These are phyloP conservation scores for Andrena marginata DNA, from an alignment of 2,888 invertebrate species.

Conservation along the genomic window DNA sequence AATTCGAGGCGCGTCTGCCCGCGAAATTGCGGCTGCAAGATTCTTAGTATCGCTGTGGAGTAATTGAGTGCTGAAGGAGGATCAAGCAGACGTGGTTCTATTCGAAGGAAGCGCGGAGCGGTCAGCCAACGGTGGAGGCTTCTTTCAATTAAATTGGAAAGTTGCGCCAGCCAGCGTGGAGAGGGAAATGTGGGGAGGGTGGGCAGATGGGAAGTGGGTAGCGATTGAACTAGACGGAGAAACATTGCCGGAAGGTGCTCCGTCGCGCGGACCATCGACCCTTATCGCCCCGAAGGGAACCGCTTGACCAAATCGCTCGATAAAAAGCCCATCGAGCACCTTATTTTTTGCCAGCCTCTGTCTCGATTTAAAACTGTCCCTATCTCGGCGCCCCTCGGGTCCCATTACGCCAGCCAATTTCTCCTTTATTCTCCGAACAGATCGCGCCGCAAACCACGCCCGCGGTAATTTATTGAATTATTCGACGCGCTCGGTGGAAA, in stretches of 20 bases:
- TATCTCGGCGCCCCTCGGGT: constrained; percentile 62
- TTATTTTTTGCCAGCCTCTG: constrained; percentile 69
- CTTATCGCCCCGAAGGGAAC: constrained; percentile 81
- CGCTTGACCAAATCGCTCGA: constrained; percentile 82
- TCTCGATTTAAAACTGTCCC: constrained; percentile 77
- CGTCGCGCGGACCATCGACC: constrained; percentile 71
- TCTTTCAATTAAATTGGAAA: constrained; percentile 81
- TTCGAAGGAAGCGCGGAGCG: constrained; percentile 16
- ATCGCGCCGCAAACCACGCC: constrained; percentile 32
- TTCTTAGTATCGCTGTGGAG: constrained; percentile 6
- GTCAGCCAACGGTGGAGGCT: constrained; percentile 36
- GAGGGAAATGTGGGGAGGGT: constrained; percentile 25
- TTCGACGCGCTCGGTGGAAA: constrained; percentile 8
- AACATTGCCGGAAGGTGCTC: constrained; percentile 21
- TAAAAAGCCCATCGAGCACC: constrained; percentile 79
- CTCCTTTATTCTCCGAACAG: constrained; percentile 50
- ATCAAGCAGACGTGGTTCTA: constrained; percentile 9
- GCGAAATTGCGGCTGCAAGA: not conserved
- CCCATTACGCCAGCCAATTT: constrained; percentile 72
- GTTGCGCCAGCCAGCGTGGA: constrained; percentile 53
- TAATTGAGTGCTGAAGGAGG: constrained; percentile 13
- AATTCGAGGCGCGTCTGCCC: not conserved
- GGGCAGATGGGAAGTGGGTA: constrained; percentile 39
- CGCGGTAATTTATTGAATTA: constrained; percentile 53
- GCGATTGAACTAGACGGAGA: constrained; percentile 43